Base-by-base conservation (phyloP, 2,888 invertebrate species). In the Mythimna albipuncta region DNA sequence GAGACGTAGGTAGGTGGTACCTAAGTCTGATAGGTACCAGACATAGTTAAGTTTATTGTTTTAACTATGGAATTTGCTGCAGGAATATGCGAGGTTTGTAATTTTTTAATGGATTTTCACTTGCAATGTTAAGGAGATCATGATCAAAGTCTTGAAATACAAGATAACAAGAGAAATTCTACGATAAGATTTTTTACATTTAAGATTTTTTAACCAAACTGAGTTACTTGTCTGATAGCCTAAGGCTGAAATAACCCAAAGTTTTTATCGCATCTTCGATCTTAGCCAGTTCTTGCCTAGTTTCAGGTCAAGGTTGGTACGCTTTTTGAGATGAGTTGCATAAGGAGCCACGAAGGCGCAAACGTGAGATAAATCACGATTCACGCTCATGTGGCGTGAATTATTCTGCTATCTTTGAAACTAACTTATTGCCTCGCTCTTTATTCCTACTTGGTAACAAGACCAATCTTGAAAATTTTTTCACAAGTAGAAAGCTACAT, bases 281-380 rank as follows among this genome's bases (percentile, higher is more conserved):
- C 75, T 76, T 73, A 50, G 50, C 73, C 59, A 50, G n/a, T 77
- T 47, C 16, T 58, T 38, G 47, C 47, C 62, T 52, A 35, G 44
- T 55, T 69, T 57, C 65, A 61, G 69, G 69, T 62, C 61, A 80
- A 80, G 69, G 64, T 55, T 72, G 44, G 52, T 77, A 70, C 61
- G 61, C 32, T 63, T 67, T 63, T 52, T 47, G 66, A 63, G 66
- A 73, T 66, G 57, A 79, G 62, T 73, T 76, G 74, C 76, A 79
- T 79, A 79, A 73, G 41, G 80, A 76, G 73, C 79, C 32, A 55
- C 38, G 62, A 52, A 73, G 74, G 63, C 63, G 32, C 52, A 62
- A 44, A 65, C 62, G 61, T 79, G 65, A 73, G 65, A 65, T 77
- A 74, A 79, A 74, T 79, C 61, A 54, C 61, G 52, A 65, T 64